Base-by-base conservation (phyloP, 2,797 vertebrate species). In the Poecilia picta region DNA sequence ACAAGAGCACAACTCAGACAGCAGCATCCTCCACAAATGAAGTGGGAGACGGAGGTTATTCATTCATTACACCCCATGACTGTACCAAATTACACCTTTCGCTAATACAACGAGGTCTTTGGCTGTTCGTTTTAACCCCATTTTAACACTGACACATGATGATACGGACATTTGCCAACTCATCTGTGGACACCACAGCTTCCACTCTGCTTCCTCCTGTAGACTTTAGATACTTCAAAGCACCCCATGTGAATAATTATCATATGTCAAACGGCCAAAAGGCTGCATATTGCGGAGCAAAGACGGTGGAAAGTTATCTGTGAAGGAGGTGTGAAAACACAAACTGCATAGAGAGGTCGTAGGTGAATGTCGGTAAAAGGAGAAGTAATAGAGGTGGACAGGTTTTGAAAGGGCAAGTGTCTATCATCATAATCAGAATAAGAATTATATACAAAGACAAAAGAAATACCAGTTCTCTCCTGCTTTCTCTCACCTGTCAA, bases 401-500 rank as follows among this genome's bases (percentile, higher is more conserved):
- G 81, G 66, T 77, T 33, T 80, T 55, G 81, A 71, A 82, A 41
- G 20, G 33, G 68, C 66, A 82, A 83, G 84, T 55, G 75, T 64
- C 72, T n/a, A 84, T 85, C 74, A 87, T 87, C 47, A 82, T 92
- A 77, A 84, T 85, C 78, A 89, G 76, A 81, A 91, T 83, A 83
- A 79, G 88, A 93, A 93, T 84, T 83, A 79, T 82, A 90, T 91
- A 83, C 73, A 81, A 72, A 80, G 70, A 81, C 20, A 53, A 66
- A 77, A 88, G 36, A 39, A 49, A 80, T 33, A 33, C 33, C 33
- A 33, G 1, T 33, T 33, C 72, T 78, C 78, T 82, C 79, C 83
- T 88, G 74, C 87, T 89, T 88, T 84, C 87, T 88, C 75, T 88
- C 85, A 79, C 89, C 89, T 86, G 91, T 92, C 83, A 84, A 83